Base-by-base conservation (phyloP, 2,797 vertebrate genomes). In the Oryzias dopingdopingensis region DNA sequence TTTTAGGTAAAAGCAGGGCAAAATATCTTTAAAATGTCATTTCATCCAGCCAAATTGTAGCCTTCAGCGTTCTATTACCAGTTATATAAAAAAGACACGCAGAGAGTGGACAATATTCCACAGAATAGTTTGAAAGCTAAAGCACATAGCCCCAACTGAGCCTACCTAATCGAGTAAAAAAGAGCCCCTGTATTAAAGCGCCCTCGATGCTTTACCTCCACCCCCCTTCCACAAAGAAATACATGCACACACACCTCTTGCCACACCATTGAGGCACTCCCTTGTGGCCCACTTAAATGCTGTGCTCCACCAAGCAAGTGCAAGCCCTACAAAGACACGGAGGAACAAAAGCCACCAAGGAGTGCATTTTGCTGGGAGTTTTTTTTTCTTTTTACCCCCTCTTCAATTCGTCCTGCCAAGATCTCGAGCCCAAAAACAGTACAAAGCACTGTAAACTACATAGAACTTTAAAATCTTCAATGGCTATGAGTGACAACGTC, bases 211-310 rank as follows among this genome's bases (percentile, higher is more conserved):
- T 74, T 81, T 72, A 82, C 77, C 76, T 86, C 76, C 68, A 79
- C 82, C 83, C 81, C 85, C 83, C 81, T 77, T 72, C 46, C 50
- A 76, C 68, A 79, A 49, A 67, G 18, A 56, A 72, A 85, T 72
- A 59, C 41, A 49, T 24, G 46, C 53, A 55, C 79, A 67, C 56
- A 85, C 82, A 86, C 78, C 77, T 75, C 68, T 80, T 85, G 75
- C 85, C 77, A 86, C 82, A 79, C 81, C 79, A 87, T 89, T 89
- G 88, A 92, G 85, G 59, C 81, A 73, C 86, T 92, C 92, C 91
- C 92, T 85, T 87, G 91, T 91, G 92, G 90, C 85, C 91, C 91
- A 92, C 92, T 93, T 93, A 93, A 92, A 89, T 73, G 82, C 87
- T 82, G 80, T 88, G 87, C 90, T 90, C 89, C 82, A 83, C 81